Evolutionary conservation across 2,113 vertebrate species (phyloP).

Genomic region (Mixornis gularis): DNA sequence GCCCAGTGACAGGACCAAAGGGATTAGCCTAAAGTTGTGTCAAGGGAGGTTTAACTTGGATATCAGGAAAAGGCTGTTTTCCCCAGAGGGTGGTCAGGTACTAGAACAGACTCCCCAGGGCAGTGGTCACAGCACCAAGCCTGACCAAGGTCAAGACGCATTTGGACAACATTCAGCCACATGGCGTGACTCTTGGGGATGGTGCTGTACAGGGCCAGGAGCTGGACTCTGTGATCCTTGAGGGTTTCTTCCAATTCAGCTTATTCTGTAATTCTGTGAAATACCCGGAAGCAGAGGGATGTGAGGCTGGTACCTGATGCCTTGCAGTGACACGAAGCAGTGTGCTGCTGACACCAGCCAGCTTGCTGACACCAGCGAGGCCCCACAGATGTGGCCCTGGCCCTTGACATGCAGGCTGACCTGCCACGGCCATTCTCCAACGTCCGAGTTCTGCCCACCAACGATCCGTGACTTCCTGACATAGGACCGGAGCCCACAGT

Average conservation of each 20-base stretch:
- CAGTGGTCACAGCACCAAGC: background rate
- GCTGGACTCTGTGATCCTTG: background rate
- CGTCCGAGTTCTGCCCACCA: conserved; percentile 77
- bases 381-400: conserved; percentile 85
- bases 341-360: conserved; percentile 93
- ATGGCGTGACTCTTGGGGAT: background rate
- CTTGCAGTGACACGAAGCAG: conserved; percentile 77
- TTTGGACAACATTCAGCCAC: background rate
- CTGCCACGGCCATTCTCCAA: conserved; percentile 93
- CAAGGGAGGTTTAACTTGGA: background rate
- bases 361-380: conserved; percentile 77
- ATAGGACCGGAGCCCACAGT: conserved; percentile 79
- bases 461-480: conserved; percentile 81
- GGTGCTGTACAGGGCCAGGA: background rate
- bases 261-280: background rate
- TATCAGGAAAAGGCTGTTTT: background rate
- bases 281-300: background rate
- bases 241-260: background rate
- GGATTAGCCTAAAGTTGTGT: background rate
- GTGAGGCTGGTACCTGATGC: conserved; percentile 55
- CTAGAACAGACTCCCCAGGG: background rate
- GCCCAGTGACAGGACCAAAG: background rate
- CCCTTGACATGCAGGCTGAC: conserved; percentile 84
- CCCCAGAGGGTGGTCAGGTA: background rate
- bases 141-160: background rate